Conservation (phyloP, 2,797 vertebrate species). For the Gobionotothen gibberifrons region DNA sequence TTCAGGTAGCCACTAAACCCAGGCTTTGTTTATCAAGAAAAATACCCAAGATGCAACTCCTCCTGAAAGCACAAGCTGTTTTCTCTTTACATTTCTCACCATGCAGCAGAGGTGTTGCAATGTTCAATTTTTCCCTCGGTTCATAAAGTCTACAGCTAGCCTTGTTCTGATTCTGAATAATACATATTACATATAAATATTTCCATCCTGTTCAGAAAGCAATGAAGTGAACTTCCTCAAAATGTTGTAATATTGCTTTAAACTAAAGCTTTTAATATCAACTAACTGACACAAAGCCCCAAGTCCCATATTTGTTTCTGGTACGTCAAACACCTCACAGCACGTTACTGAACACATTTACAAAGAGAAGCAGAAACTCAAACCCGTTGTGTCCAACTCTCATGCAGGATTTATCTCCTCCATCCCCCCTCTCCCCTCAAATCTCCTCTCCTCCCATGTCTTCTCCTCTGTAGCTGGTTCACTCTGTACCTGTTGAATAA, state of each 20-base stretch:
- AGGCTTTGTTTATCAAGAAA: conserved; percentile 7
- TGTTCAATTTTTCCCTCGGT: background rate
- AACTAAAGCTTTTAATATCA: background rate
- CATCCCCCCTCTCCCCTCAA: conserved; percentile 34
- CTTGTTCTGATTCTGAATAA: background rate
- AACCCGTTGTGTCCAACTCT: conserved; percentile 51
- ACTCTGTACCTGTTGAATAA: conserved; percentile 83
- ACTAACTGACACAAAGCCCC: background rate
- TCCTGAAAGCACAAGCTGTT: background rate
- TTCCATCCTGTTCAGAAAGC: background rate
- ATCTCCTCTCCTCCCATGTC: conserved; percentile 67
- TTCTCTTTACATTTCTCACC: background rate
- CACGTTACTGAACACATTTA: conserved; percentile 25
- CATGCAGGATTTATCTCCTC: conserved; percentile 51
- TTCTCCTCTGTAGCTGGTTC: conserved; percentile 73
- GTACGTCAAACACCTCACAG: background rate
- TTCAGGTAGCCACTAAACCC: background rate
- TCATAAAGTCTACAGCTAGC: background rate
- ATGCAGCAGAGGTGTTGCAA: background rate
- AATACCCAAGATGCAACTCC: conserved; percentile 5
- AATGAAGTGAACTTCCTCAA: background rate
- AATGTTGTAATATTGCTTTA: conserved; percentile 14
- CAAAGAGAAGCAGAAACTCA: conserved; percentile 13
- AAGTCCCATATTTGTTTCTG: conserved; percentile 15
- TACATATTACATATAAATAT: conserved; percentile 5